Base-by-base conservation (phyloP, 2,113 vertebrate genomes). In the Asarcornis scutulata region DNA sequence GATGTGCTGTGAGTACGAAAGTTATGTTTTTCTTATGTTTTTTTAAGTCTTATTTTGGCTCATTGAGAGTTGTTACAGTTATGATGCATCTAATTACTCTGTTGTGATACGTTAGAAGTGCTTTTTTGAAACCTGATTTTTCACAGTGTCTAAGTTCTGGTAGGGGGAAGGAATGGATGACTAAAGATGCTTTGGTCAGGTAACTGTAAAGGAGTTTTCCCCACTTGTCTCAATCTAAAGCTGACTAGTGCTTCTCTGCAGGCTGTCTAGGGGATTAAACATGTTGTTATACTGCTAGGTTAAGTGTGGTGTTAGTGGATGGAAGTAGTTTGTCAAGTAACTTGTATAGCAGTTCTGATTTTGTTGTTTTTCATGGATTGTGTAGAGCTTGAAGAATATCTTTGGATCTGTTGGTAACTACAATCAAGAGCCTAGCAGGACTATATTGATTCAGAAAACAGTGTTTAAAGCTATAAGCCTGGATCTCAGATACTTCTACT, bases 1-100 rank as follows among this genome's bases (percentile, higher is more conserved):
- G 20, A 27, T 38, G 36, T 56, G 31, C 53, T 4, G 67, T 94
- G 15, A 95, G 94, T 95, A 78, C 13, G 38, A 44, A 86, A 83
- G 5, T 5, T 73, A 0, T 68, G 6, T 60, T 87, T 82, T 91
- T 4, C 3, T 77, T 77, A 4, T 59, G 9, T 16, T 42, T 46
- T 82, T 18, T 58, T 15, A 48, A 60, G 13, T 68, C 8, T 55
- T 75, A 4, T 25, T 72, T 68, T 87, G 58, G 6, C 3, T 79
- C 1, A 2, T 40, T 62, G n/a, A 34, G 52, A 34, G n/a, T 86
- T 91, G 21, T 72, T 79, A 40, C 10, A 58, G 3, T 10, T 69
- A 1, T 55, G 53, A 29, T 9, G 4, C 67, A 32, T 68, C 5
- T 74, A 38, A 6, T 4, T 34, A 5, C 0, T 9, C 9, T n/a